Evolutionary conservation across 2,888 invertebrate species (phyloP).

Genomic region (Synanthedon andrenaeformis): DNA sequence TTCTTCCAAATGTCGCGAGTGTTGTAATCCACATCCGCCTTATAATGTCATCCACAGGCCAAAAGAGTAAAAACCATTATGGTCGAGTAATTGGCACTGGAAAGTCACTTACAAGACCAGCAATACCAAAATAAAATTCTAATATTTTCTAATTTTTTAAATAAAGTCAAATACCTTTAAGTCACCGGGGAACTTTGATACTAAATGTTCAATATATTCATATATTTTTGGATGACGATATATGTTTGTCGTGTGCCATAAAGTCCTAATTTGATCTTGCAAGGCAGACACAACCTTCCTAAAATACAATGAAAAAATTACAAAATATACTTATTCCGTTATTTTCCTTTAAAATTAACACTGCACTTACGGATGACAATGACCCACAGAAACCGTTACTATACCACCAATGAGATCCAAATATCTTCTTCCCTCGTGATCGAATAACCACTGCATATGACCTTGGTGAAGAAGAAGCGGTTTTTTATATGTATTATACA

Average conservation of each 20-base stretch:
- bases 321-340: not conserved
- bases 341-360: not conserved
- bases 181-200: slow-evolving; percentile 84
- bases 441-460: slow-evolving; percentile 93
- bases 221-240: slow-evolving; percentile 92
- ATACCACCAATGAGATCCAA: slow-evolving; percentile 97
- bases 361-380: slow-evolving; percentile 93
- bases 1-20: no score
- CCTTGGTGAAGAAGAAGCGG: slow-evolving; percentile 89
- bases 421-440: slow-evolving; percentile 86
- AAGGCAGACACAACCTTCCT: slow-evolving; percentile 88
- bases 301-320: slow-evolving; percentile 10
- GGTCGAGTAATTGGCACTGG: no score
- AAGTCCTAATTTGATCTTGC: slow-evolving; percentile 79
- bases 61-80: no score
- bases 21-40: no score
- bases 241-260: slow-evolving; percentile 95
- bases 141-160: no score
- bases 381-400: slow-evolving; percentile 96
- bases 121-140: no score
- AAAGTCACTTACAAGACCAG: no score
- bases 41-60: no score
- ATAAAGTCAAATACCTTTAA: slow-evolving; percentile 73
- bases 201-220: slow-evolving; percentile 88
- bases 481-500: slow-evolving; percentile 81